phyloP scores from a whole-genome alignment of 2,113 vertebrate species.

The Alethe diademata region DNA sequence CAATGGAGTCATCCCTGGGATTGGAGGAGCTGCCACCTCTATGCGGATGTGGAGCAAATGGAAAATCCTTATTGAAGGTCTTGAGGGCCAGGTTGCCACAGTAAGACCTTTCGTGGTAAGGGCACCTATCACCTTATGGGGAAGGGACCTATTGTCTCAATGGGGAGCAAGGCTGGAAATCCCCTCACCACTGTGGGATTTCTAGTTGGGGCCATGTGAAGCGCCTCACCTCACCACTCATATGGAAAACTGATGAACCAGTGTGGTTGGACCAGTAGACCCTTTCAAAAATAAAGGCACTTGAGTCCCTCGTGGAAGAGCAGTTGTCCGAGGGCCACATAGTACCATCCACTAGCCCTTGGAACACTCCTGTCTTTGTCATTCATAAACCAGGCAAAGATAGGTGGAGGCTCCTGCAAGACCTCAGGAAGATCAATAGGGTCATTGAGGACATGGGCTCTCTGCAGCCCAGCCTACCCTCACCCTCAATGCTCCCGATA shows the following conservation, averaged over 20 bases:
- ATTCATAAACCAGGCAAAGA: not conserved
- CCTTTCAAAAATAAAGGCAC: not conserved
- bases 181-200: not conserved
- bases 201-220: not conserved
- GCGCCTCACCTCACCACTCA: not conserved
- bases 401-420: not conserved
- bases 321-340: not conserved
- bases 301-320: not conserved
- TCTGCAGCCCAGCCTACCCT: not conserved
- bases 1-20: not conserved
- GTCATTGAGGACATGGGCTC: not conserved
- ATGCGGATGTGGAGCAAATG: not conserved
- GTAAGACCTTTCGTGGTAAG: not conserved
- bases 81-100: not conserved
- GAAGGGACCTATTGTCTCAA: not conserved
- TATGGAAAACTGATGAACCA: not conserved
- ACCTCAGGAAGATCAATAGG: not conserved
- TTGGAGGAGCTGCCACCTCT: not conserved
- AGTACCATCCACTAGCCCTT: not conserved
- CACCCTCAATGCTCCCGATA: not conserved
- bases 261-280: not conserved
- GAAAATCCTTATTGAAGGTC: not conserved
- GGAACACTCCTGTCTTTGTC: not conserved
- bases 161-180: not conserved
- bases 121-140: not conserved